Evolutionary conservation across 2,797 vertebrate species (phyloP).

Genomic region (Pachyuromys duprasi): DNA sequence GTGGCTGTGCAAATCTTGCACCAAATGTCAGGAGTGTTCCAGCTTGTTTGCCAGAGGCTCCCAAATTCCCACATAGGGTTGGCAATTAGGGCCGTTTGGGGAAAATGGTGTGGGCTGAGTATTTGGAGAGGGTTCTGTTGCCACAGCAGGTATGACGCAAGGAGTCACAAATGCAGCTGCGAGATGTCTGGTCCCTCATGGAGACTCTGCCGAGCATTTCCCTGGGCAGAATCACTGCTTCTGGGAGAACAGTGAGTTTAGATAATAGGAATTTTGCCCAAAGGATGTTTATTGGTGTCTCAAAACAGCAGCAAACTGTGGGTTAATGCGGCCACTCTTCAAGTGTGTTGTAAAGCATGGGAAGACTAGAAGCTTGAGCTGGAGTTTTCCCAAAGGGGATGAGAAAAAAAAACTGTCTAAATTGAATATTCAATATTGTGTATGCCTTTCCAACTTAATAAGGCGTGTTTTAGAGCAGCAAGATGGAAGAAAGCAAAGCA

Average conservation of each 20-base stretch:
- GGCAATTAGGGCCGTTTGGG: slow-evolving; percentile 37
- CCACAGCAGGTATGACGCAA: slow-evolving; percentile 78
- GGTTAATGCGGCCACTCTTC: neutral
- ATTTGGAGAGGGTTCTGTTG: slow-evolving; percentile 70
- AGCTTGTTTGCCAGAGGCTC: slow-evolving; percentile 70
- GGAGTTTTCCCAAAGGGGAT: neutral
- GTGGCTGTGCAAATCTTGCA: slow-evolving; percentile 64
- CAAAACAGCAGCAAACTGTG: neutral
- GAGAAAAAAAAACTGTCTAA: neutral
- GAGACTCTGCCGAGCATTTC: neutral
- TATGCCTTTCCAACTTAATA: neutral
- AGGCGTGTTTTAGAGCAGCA: neutral
- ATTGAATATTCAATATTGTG: neutral
- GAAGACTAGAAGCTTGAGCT: slow-evolving; percentile 37
- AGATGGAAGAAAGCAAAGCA: slow-evolving; percentile 33
- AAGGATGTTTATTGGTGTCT: neutral
- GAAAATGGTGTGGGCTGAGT: slow-evolving; percentile 62
- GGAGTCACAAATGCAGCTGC: slow-evolving; percentile 8
- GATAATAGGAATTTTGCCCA: slow-evolving; percentile 20
- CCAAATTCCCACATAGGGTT: slow-evolving; percentile 64
- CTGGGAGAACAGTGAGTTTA: slow-evolving; percentile 12
- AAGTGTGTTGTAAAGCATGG: neutral
- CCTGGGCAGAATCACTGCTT: slow-evolving; percentile 35
- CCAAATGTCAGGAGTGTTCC: slow-evolving; percentile 72
- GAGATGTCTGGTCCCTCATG: neutral